Percentiles rank a stretch among this genome's conserved stretches.
Evolutionary conservation across 2,888 invertebrate genomes (phyloP).

Genomic region (Ametastegia equiseti): DNA sequence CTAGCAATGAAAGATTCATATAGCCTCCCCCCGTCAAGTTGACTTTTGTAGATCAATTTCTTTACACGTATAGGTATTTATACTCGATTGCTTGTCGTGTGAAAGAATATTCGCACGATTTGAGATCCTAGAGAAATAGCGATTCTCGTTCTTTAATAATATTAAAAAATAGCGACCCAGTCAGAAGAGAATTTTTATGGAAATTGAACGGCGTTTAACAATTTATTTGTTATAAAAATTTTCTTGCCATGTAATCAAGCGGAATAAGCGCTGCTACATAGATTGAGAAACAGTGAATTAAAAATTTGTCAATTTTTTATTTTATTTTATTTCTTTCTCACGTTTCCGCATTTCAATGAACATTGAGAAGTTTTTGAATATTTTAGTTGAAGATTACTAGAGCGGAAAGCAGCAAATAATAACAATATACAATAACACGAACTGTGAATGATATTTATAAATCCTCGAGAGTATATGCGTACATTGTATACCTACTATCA

Average conservation of each 20-base stretch:
- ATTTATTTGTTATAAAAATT: neutral
- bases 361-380: neutral
- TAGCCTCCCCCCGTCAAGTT: no score
- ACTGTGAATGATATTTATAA: slow-evolving; percentile 26
- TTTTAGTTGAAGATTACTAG: neutral
- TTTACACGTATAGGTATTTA: slow-evolving; percentile 7
- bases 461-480: slow-evolving; percentile 3
- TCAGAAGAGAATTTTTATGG: neutral
- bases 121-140: neutral
- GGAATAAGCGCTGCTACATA: no score
- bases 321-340: no score
- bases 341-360: neutral
- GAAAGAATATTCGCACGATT: slow-evolving; percentile 6
- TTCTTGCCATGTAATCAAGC: no score
- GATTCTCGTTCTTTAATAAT: slow-evolving; percentile 22
- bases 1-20: neutral
- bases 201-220: slow-evolving; percentile 1
- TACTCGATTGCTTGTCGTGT: neutral
- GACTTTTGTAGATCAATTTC: neutral
- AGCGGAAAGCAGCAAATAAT: neutral
- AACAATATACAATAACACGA: neutral
- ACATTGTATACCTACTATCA: no score
- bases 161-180: neutral
- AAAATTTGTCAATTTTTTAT: no score
- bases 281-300: no score